These are phyloP conservation scores for Pseudoips prasinana DNA, from an alignment of 2,888 invertebrate genomes.

Conservation along the genomic window DNA sequence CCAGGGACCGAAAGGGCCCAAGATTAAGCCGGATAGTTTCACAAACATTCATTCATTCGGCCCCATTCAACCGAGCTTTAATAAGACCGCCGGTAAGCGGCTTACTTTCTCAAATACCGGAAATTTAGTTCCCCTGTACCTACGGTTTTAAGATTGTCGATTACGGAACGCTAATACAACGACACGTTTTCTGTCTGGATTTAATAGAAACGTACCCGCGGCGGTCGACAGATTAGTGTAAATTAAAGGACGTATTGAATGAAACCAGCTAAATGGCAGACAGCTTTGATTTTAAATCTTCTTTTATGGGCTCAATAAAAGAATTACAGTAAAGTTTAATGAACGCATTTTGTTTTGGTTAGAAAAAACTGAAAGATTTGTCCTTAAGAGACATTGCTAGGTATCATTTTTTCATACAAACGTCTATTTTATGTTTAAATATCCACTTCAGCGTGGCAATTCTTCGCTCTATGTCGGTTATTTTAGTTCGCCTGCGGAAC, in stretches of 20 bases:
- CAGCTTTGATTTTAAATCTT: constrained; percentile 12
- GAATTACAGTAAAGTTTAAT: no score
- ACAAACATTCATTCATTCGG: constrained; percentile 52
- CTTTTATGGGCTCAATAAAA: no score
- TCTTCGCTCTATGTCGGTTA: no score
- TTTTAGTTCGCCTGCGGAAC: no score
- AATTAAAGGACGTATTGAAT: constrained; percentile 19
- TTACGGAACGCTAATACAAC: constrained; percentile 25
- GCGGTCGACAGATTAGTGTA: constrained; percentile 12
- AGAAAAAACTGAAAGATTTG: no score
- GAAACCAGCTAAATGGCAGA: constrained; percentile 15
- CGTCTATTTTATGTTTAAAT: no score
- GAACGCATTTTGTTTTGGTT: no score
- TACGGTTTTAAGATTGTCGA: constrained; percentile 42
- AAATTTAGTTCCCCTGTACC: constrained; percentile 46
- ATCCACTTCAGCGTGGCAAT: no score
- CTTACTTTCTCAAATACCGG: constrained; percentile 54
- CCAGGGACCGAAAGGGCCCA: constrained; percentile 34
- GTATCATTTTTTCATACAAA: no score
- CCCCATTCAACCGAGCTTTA: constrained; percentile 52
- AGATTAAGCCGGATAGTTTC: constrained; percentile 44
- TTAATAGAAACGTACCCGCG: constrained; percentile 13
- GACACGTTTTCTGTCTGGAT: constrained; percentile 19
- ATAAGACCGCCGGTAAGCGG: constrained; percentile 55
- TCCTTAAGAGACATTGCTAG: constrained; percentile 11